Percentiles rank a stretch among this genome's conserved stretches.
Evolutionary conservation across 2,797 vertebrate genomes (phyloP).

Genomic region (Ciconia nigra): DNA sequence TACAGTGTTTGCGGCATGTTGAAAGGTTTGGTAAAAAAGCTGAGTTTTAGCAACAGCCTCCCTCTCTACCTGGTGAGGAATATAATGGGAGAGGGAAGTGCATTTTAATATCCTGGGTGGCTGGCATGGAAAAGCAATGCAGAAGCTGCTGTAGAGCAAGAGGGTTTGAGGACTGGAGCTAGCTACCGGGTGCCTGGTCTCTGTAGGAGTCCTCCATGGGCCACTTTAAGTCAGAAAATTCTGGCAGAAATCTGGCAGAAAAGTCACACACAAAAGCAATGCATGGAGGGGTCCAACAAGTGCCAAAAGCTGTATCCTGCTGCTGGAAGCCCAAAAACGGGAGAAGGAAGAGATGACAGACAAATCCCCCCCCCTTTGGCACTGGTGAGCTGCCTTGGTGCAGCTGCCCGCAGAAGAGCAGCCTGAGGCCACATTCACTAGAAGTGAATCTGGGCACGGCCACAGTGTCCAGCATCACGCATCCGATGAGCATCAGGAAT

Average conservation of each 20-base stretch:
- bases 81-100: background rate
- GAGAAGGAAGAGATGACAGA: background rate
- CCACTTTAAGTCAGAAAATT: rapidly evolving
- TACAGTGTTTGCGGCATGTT: background rate
- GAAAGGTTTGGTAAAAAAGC: background rate
- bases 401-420: background rate
- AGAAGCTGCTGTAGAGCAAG: background rate
- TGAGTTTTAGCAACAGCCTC: background rate
- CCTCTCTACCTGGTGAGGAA: too few species aligned
- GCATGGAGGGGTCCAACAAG: background rate
- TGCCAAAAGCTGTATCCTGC: background rate
- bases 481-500: background rate
- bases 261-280: background rate
- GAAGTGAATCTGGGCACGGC: rapidly evolving
- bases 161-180: background rate
- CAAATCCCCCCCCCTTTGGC: background rate
- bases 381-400: background rate
- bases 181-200: background rate
- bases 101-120: background rate
- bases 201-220: background rate
- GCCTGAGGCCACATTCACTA: rapidly evolving
- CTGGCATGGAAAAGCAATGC: background rate
- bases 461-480: background rate
- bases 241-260: background rate
- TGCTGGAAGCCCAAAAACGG: background rate